Evolutionary conservation across 2,797 vertebrate species (phyloP), one percentile per base, ranked within the genome.

Genomic region (Bovichtus variegatus): DNA sequence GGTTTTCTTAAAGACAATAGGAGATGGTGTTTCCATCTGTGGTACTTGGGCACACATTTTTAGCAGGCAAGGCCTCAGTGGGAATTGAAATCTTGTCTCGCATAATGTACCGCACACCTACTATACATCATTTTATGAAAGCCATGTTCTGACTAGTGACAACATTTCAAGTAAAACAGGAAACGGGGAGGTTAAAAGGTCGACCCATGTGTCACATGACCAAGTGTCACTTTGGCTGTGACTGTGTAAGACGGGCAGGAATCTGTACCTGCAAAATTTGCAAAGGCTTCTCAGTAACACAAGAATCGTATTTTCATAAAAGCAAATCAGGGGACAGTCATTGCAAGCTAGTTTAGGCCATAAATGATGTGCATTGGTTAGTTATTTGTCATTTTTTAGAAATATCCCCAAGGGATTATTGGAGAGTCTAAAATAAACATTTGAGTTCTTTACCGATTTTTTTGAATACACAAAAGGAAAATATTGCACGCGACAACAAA

Each of bases 401-500:
- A 15, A 47, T n/a, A 29, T 5, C 15, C 3, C 5, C 1, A n/a
- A 9, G 0, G 1, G 41, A 29, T 25, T 1, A 16, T 1, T 25
- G 4, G 23, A 12, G 38, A 34, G 9, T 3, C 27, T 9, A 7
- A 55, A 18, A 64, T 36, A 34, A 43, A 46, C 6, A 59, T 47
- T 73, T 40, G 7, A 53, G 29, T 44, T 16, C 1, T 43, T 59
- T 2, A 9, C 5, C 9, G 1, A 25, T 27, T 27, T 27, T 27
- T 12, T 19, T 34, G 0, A 34, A 61, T 5, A 38, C 5, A 71
- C 13, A 55, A 21, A 47, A 4, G 36, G 25, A 82, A 75, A 78
- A 43, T 4, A 49, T 86, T 16, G 8, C n/a, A 29, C 11, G 8
- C 5, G n/a, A 79, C 70, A 71, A 36, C 6, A 75, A 89, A 92